Conservation (phyloP, 1,140 invertebrate species). For the Fopius arisanus region DNA sequence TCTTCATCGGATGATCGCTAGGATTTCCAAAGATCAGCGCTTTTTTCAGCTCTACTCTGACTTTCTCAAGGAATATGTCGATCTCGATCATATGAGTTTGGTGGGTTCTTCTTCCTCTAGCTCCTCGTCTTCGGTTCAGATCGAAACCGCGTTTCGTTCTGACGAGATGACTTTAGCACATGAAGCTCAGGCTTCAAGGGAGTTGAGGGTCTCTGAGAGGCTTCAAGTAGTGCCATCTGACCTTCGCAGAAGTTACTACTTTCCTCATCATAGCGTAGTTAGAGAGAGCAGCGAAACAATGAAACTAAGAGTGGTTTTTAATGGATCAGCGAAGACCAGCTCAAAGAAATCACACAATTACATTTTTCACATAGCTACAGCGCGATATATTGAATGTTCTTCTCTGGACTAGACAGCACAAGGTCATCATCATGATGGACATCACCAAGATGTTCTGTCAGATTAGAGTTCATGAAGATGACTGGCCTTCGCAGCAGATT, state of each 20-base stretch:
- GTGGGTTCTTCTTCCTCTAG: too few relatives aligned
- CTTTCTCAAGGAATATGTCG: neutral
- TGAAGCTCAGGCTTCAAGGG: neutral
- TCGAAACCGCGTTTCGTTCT: neutral
- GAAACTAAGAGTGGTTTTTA: constrained; percentile 7
- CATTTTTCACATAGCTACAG: constrained; percentile 3
- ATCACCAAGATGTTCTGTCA: constrained; percentile 34
- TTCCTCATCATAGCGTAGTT: neutral
- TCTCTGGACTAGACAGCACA: neutral
- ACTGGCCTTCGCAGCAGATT: neutral
- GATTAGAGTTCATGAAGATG: constrained; percentile 48
- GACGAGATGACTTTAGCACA: neutral
- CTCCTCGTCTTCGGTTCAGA: neutral
- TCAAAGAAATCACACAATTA: neutral
- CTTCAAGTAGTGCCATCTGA: neutral
- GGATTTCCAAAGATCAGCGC: neutral
- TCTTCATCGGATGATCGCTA: neutral
- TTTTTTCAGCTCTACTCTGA: neutral
- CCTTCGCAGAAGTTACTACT: neutral
- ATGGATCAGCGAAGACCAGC: neutral
- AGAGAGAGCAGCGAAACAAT: neutral
- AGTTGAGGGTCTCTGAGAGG: neutral
- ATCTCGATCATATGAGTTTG: neutral
- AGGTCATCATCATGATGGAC: neutral
- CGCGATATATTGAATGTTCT: neutral